These are phyloP conservation scores for Chaunax sp. DNA, from an alignment of 2,797 vertebrate genomes.

Conservation along the genomic window DNA sequence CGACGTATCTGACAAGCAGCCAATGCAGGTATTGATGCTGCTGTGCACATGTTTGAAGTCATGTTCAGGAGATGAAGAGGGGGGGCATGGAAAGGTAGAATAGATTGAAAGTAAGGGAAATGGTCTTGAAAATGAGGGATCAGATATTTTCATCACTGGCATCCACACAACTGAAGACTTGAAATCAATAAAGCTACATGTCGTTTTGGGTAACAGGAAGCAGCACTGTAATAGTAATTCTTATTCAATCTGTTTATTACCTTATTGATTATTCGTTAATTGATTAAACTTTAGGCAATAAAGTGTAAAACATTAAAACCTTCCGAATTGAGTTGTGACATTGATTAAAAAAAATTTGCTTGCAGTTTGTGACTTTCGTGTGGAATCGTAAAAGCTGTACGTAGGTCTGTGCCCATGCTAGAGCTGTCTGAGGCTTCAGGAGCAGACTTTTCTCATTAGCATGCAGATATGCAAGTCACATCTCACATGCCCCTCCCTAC, in stretches of 20 bases:
- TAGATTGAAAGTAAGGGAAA: neutral
- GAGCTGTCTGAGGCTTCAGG: too few species aligned
- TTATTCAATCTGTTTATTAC: neutral
- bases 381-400: too few species aligned
- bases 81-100: neutral
- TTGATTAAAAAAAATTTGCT: too few species aligned
- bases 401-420: too few species aligned
- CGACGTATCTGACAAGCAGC: slow-evolving; percentile 16
- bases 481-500: too few species aligned
- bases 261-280: neutral
- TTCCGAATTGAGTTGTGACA: too few species aligned
- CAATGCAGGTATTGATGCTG: slow-evolving; percentile 43
- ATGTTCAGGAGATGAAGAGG: neutral
- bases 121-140: slow-evolving; percentile 9
- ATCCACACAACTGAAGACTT: neutral
- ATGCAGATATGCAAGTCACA: too few species aligned
- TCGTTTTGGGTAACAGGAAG: too few species aligned
- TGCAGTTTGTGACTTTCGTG: too few species aligned
- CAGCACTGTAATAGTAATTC: too few species aligned
- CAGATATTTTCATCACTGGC: neutral
- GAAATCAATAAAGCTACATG: neutral
- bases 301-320: too few species aligned
- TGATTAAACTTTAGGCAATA: neutral
- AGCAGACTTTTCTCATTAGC: too few species aligned
- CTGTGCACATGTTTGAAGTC: slow-evolving; percentile 25